phyloP scores from a whole-genome alignment of 1,140 invertebrate species.

The Ruditapes philippinarum region DNA sequence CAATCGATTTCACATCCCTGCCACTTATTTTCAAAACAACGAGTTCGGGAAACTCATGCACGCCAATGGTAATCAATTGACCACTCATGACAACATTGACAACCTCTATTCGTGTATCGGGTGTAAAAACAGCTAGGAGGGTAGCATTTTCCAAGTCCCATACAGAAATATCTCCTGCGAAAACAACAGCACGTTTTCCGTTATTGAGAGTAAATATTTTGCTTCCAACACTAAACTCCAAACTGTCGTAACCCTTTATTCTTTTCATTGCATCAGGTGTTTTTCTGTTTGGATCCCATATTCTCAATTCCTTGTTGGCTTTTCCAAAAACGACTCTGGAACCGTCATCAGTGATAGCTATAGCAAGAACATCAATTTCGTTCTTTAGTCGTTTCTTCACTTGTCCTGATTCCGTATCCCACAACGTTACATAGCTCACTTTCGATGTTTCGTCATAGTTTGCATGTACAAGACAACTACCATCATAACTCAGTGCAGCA shows the following conservation, averaged over 20 bases:
- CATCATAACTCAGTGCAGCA: slow-evolving; percentile 81
- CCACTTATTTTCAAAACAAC: slow-evolving; percentile 88
- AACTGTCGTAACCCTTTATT: slow-evolving; percentile 78
- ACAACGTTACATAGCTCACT: slow-evolving; percentile 85
- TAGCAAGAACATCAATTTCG: slow-evolving; percentile 83
- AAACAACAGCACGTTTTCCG: slow-evolving; percentile 81
- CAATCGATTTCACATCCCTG: slow-evolving; percentile 59
- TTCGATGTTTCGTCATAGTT: slow-evolving; percentile 86
- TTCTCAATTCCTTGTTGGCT: slow-evolving; percentile 79
- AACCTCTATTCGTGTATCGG: slow-evolving; percentile 91
- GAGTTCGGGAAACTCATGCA: slow-evolving; percentile 88
- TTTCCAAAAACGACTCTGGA: slow-evolving; percentile 83
- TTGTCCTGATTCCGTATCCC: slow-evolving; percentile 82
- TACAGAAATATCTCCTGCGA: slow-evolving; percentile 84
- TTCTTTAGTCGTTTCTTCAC: slow-evolving; percentile 83
- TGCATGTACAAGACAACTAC: slow-evolving; percentile 82
- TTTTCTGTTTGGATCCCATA: slow-evolving; percentile 83
- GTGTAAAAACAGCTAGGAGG: slow-evolving; percentile 93
- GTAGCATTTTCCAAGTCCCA: slow-evolving; percentile 88
- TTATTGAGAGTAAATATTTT: slow-evolving; percentile 82
- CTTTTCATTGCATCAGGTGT: slow-evolving; percentile 69
- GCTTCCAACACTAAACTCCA: slow-evolving; percentile 78
- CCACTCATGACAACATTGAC: slow-evolving; percentile 93
- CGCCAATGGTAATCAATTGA: slow-evolving; percentile 90
- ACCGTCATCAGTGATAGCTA: slow-evolving; percentile 83